Percentiles rank a stretch among this genome's conserved stretches.
phyloP scores from a whole-genome alignment of 2,797 vertebrate species.

The Galagoides demidoff region DNA sequence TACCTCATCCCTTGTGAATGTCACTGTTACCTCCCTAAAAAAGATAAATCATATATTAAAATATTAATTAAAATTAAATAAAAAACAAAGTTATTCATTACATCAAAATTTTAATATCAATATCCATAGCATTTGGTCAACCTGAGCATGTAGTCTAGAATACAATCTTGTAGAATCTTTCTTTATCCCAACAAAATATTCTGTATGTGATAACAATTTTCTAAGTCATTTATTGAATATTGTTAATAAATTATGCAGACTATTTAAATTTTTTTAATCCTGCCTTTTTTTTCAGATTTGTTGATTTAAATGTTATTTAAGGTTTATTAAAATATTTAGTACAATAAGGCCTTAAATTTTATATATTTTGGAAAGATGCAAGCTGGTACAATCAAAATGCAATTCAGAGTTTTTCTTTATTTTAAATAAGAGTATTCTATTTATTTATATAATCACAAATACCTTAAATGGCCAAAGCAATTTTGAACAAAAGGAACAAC shows the following conservation, averaged over 20 bases:
- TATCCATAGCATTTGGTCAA: background rate
- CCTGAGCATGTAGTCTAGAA: background rate
- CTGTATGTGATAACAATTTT: background rate
- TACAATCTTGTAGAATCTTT: background rate
- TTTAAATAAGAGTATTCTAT: background rate
- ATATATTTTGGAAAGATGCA: background rate
- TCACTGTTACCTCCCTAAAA: background rate
- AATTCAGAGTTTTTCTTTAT: background rate
- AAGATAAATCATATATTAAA: background rate
- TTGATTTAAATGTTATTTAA: background rate
- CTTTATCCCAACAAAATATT: background rate
- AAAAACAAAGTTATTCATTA: background rate
- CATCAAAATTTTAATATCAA: background rate
- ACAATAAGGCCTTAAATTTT: background rate
- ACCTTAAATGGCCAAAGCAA: background rate
- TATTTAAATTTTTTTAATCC: background rate
- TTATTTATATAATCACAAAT: background rate
- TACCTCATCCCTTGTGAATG: background rate
- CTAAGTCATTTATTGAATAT: background rate
- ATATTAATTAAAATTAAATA: background rate
- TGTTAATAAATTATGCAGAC: background rate
- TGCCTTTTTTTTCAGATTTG: background rate
- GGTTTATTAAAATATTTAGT: background rate
- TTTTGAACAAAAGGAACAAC: background rate
- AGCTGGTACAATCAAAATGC: background rate